Evolutionary conservation across 1,140 invertebrate genomes (phyloP), one percentile per base, ranked within the genome.

Genomic region (Papilio polytes): DNA sequence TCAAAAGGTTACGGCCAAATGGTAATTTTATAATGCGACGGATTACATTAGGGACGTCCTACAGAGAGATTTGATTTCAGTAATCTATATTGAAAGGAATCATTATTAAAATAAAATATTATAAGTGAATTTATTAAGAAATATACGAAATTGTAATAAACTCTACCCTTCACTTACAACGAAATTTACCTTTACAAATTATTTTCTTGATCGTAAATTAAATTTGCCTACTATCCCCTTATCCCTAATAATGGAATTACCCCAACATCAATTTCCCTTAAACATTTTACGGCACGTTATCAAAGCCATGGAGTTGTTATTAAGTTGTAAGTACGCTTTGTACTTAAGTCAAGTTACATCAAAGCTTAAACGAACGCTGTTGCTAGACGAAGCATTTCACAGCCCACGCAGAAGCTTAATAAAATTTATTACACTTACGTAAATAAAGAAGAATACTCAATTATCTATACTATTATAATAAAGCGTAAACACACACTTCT

Each of bases 321-420:
- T 76, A 73, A 26, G 80, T 48, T 76, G 73, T 44, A 63, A 66
- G 73, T 15, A 36, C 59, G 8, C 59, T 63, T 63, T 63, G 56
- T 63, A 63, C 20, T 63, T 63, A 26, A 63, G 59, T 63, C 20
- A 20, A 12, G 59, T 26, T 63, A 63, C 2, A 63, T 63, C 20
- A 63, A 63, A 63, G 59, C 59, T 63, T 63, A 26, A 63, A 26
- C 9, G 59, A 63, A 63, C 18, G 53, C n/a, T 6, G 15, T 13
- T 63, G 59, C 9, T 63, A 63, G 22, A 22, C 20, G 20, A 56
- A 56, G 13, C 51, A 56, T 56, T 36, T 36, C 31, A 48, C 9
- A 13, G 46, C 9, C 46, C 46, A 46, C 44, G 7, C 44, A 7
- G 8, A 46, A 53, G 51, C 51, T 53, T 53, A 53, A n/a, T 51